phyloP scores from a whole-genome alignment of 2,797 vertebrate species.

The Sus cebifrons region DNA sequence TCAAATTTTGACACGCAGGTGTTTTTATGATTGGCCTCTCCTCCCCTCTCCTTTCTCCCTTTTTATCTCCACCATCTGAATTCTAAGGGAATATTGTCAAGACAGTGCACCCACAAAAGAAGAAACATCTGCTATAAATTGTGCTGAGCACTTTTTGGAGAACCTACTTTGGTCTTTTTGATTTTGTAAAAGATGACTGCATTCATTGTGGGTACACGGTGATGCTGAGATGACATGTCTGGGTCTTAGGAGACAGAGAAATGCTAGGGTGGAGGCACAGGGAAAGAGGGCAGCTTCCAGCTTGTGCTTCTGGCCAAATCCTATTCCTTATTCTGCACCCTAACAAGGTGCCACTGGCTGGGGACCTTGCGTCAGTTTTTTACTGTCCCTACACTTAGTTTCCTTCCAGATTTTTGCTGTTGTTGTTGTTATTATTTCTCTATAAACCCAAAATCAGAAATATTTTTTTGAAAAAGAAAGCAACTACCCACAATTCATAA shows the following conservation, averaged over 20 bases:
- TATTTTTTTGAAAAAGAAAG: neutral
- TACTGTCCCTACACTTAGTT: neutral
- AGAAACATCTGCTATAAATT: neutral
- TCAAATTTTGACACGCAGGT: neutral
- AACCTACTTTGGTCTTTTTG: neutral
- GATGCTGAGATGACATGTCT: neutral
- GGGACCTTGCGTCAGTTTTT: neutral
- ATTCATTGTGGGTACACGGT: neutral
- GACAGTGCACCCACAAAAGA: neutral
- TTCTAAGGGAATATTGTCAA: neutral
- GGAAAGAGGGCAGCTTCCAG: neutral
- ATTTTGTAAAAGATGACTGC: neutral
- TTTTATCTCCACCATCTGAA: neutral
- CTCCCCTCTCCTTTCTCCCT: neutral
- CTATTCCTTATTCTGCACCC: neutral
- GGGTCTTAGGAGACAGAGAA: neutral
- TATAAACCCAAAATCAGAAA: neutral
- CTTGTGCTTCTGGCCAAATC: neutral
- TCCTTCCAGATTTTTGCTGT: neutral
- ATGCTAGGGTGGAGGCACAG: fast-evolving
- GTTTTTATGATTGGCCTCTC: neutral
- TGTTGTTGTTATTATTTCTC: neutral
- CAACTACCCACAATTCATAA: neutral
- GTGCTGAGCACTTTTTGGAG: neutral
- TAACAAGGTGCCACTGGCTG: fast-evolving